A percentile compares a stretch with the other conserved stretches of the same genome.
These are phyloP conservation scores for Orcinus orca DNA, from an alignment of 2,113 vertebrate genomes.

Conservation along the genomic window DNA sequence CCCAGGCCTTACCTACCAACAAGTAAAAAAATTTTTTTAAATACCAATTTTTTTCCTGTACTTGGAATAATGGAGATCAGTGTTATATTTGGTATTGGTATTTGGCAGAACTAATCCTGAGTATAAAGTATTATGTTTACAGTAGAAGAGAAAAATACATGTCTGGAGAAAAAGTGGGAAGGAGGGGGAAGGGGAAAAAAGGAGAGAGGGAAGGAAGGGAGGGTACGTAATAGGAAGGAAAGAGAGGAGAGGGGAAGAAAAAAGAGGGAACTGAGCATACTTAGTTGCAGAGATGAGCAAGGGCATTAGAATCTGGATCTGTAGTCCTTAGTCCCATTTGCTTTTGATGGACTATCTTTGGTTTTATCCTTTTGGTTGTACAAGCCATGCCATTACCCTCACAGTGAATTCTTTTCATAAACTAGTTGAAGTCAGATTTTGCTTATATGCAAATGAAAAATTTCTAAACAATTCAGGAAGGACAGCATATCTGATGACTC, in stretches of 20 bases:
- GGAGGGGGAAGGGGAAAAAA: neutral
- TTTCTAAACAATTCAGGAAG: neutral
- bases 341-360: neutral
- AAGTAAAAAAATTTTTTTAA: neutral
- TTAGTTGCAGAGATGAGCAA: neutral
- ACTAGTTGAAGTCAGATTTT: neutral
- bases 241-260: neutral
- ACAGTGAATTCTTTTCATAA: neutral
- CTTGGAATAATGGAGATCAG: neutral
- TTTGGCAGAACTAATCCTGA: neutral
- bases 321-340: neutral
- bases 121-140: neutral
- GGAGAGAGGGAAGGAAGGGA: neutral
- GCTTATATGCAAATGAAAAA: neutral
- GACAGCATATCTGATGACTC: neutral
- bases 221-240: neutral
- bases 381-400: neutral
- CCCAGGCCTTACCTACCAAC: neutral
- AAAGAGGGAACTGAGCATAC: neutral
- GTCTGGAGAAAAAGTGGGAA: neutral
- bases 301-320: neutral
- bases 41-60: neutral
- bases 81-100: neutral
- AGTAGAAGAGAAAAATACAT: neutral
- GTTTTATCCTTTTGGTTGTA: neutral